Evolutionary conservation across 2,888 invertebrate species (phyloP), one percentile per base, ranked within the genome.

Genomic region (Drosophila sordidapex): DNA sequence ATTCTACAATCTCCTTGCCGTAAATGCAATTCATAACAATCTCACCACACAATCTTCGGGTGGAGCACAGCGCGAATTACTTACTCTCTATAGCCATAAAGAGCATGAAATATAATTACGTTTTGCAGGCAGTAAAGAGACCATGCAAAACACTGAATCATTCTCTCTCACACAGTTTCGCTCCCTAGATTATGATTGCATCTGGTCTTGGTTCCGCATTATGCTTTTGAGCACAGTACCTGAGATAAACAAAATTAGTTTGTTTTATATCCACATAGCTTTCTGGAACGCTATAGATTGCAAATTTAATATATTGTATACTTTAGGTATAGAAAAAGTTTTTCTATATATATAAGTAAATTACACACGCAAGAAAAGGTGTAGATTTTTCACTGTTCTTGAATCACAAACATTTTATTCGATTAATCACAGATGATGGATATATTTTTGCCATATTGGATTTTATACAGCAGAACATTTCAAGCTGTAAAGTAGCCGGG

Each of bases 11-110:
- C 64, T 36, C 15, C 7, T 21, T 57, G 54, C 48, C 33, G 75
- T 61, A 75, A 75, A 38, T 70, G 53, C 63, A 76, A 63, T 70
- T 62, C 60, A 52, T 43, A 48, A 53, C 36, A 74, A 61, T 67
- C 61, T 53, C 43, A 51, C 25, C 27, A 21, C 38, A 58, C 49
- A 48, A 59, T 58, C 46, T 53, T n/a, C 25, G 8, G 10, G 31
- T n/a, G 25, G 13, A 31, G 10, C n/a, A 2, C 31, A 48, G 4
- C 31, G 33, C 58, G 58, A 65, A 53, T 49, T 33, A 21, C 33
- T 10, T 38, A 52, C 64, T 54, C 70, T 40, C 40, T 33, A 13
- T 18, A 10, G 1, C 38, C 33, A 10, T 6, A n/a, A n/a, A 29
- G 27, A 48, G 18, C 29, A 21, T 13, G 5, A 36, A 36, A 27